These are phyloP conservation scores for Heterodera schachtii DNA, from an alignment of 1,140 invertebrate genomes.

Conservation along the genomic window DNA sequence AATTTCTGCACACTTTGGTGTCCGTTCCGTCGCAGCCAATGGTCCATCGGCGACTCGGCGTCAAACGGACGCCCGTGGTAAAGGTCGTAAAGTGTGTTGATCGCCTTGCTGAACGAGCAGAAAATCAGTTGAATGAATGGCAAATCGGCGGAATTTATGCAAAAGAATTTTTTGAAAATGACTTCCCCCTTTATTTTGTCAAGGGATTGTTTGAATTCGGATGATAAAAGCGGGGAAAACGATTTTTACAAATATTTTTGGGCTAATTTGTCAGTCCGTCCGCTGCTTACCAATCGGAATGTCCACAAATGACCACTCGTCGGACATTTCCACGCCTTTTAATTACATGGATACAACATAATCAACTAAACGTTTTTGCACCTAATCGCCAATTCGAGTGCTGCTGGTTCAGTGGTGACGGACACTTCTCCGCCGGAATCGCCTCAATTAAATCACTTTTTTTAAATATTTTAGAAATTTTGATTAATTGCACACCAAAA, in stretches of 20 bases:
- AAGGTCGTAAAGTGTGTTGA: slow-evolving; percentile 85
- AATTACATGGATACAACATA: too few species aligned
- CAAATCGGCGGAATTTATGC: too few species aligned
- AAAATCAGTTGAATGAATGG: too few species aligned
- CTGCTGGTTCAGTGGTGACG: slow-evolving; percentile 83
- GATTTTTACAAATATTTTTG: too few species aligned
- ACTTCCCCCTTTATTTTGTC: too few species aligned
- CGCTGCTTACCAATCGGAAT: slow-evolving; percentile 78
- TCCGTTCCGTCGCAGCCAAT: slow-evolving; percentile 87
- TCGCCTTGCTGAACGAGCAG: slow-evolving; percentile 75
- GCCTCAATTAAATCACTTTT: slow-evolving; percentile 28
- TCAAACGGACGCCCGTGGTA: slow-evolving; percentile 78
- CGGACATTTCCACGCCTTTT: slow-evolving; percentile 79
- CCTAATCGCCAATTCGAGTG: slow-evolving; percentile 87
- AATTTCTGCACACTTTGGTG: slow-evolving; percentile 80
- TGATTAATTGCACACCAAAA: slow-evolving; percentile 69
- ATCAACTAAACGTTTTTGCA: not conserved
- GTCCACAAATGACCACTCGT: slow-evolving; percentile 88
- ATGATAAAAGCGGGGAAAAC: too few species aligned
- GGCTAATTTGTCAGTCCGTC: not conserved
- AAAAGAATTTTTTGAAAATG: too few species aligned
- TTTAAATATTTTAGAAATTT: slow-evolving; percentile 35
- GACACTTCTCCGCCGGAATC: slow-evolving; percentile 59
- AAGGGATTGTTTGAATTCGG: too few species aligned
- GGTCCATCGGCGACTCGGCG: slow-evolving; percentile 81